Evolutionary conservation across 2,113 vertebrate species (phyloP).

Genomic region (Neolamprologus caudopunctatus): DNA sequence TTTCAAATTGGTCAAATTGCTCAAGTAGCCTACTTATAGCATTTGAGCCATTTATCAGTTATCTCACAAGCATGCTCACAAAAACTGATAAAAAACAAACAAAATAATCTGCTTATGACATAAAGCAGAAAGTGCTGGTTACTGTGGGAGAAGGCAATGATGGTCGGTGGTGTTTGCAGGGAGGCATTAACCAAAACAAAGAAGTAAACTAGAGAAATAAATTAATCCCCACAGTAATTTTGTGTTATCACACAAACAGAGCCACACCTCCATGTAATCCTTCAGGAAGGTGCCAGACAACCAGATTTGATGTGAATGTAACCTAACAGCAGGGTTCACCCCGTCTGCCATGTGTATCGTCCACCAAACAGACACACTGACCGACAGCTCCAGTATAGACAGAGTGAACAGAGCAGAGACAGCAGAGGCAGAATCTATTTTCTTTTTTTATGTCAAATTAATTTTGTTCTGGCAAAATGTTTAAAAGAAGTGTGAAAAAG

Average conservation of each 20-base stretch:
- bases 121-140: neutral
- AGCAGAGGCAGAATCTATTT: neutral
- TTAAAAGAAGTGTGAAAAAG: neutral
- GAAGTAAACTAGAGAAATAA: neutral
- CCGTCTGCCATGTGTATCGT: fast-evolving
- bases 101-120: neutral
- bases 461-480: neutral
- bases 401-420: neutral
- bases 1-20: neutral
- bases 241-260: neutral
- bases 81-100: neutral
- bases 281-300: neutral
- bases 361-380: neutral
- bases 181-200: neutral
- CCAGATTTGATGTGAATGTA: neutral
- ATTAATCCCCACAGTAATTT: neutral
- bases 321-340: neutral
- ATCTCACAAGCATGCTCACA: neutral
- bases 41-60: neutral
- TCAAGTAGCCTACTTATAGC: neutral
- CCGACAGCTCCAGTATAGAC: fast-evolving
- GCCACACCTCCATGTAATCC: neutral
- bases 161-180: fast-evolving
- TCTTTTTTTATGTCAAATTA: neutral
- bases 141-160: neutral